A percentile compares a stretch with the other conserved stretches of the same genome.
Conservation (phyloP, 2,113 vertebrate genomes). For the Hippoglossus stenolepis region DNA sequence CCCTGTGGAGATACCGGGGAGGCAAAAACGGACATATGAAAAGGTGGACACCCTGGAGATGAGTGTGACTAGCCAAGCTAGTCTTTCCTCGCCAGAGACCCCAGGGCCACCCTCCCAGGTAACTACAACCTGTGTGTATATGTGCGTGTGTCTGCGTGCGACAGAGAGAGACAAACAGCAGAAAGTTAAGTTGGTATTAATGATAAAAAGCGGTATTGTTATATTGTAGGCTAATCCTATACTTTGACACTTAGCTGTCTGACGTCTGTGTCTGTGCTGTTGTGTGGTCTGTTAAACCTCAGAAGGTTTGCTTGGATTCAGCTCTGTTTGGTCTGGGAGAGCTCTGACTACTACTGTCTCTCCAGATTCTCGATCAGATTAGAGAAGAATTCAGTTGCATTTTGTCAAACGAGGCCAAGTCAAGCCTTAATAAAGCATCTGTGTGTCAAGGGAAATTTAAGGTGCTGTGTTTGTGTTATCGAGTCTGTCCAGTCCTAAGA, state of each 20-base stretch:
- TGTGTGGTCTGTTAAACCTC: slow-evolving; percentile 33
- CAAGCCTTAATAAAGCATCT: slow-evolving; percentile 19
- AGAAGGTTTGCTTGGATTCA: slow-evolving; percentile 45
- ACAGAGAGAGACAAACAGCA: not conserved
- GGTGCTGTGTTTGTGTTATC: slow-evolving; percentile 6
- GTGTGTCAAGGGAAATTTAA: slow-evolving; percentile 15
- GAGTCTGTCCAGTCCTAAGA: not conserved
- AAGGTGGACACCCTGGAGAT: slow-evolving; percentile 92
- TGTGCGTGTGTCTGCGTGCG: not conserved
- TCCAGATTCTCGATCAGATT: slow-evolving; percentile 33
- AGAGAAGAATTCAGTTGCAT: slow-evolving; percentile 35
- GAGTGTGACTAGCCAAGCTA: slow-evolving; percentile 84
- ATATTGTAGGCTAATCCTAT: not conserved
- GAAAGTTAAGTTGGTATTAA: not conserved
- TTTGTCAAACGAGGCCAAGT: slow-evolving; percentile 27
- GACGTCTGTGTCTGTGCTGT: too few relatives aligned
- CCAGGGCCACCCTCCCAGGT: slow-evolving; percentile 85
- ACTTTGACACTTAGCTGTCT: not conserved
- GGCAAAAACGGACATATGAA: slow-evolving; percentile 92
- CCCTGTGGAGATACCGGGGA: slow-evolving; percentile 79
- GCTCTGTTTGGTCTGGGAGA: slow-evolving; percentile 34
- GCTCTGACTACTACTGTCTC: slow-evolving; percentile 30
- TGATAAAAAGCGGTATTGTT: slow-evolving; percentile 1
- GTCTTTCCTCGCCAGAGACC: slow-evolving; percentile 82
- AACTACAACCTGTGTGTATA: slow-evolving; percentile 18